Evolutionary conservation across 2,888 invertebrate species (phyloP).

Genomic region (Azorinus chamasolen): DNA sequence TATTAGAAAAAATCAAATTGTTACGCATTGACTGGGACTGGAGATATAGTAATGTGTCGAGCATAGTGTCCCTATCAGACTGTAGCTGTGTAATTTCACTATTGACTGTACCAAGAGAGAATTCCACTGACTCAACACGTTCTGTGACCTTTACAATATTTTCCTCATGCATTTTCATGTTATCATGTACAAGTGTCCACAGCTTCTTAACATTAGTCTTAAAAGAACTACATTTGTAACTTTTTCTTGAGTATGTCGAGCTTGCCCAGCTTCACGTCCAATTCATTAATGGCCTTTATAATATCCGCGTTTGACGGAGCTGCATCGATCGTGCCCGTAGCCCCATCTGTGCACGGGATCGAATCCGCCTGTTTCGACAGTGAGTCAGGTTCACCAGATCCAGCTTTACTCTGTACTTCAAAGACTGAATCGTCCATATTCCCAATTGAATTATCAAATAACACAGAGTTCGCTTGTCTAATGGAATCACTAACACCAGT

Average conservation of each 20-base stretch:
- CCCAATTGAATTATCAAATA: not conserved
- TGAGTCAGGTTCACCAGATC: no score
- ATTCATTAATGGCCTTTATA: not conserved
- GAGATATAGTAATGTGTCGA: not conserved
- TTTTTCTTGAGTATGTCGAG: not conserved
- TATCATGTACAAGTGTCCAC: not conserved
- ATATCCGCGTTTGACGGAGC: not conserved
- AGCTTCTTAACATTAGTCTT: not conserved
- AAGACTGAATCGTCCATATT: not conserved
- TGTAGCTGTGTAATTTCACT: not conserved
- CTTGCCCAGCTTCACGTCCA: not conserved
- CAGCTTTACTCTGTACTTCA: not conserved
- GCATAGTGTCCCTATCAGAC: not conserved
- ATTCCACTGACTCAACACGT: not conserved
- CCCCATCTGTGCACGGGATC: not conserved
- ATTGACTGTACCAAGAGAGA: not conserved
- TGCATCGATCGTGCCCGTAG: not conserved
- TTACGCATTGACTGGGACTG: slow-evolving; percentile 24
- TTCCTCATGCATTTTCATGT: not conserved
- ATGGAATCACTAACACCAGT: not conserved
- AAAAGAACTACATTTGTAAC: not conserved
- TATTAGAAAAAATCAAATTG: slow-evolving; percentile 15
- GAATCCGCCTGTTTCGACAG: no score
- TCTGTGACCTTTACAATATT: not conserved
- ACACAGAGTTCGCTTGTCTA: not conserved